phyloP scores from a whole-genome alignment of 2,888 invertebrate species.

The Microctonus brassicae region DNA sequence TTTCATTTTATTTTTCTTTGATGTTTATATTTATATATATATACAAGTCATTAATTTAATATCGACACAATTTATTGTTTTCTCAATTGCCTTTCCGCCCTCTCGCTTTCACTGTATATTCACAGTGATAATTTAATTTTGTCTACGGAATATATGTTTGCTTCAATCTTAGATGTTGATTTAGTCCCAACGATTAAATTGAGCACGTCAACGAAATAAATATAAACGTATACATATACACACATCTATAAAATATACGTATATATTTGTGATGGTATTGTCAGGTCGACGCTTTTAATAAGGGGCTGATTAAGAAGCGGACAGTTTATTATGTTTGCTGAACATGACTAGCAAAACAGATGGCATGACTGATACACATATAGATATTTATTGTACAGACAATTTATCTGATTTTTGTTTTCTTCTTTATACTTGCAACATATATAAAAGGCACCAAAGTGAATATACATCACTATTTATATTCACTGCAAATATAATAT shows the following conservation, averaged over 20 bases:
- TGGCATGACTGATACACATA: background rate
- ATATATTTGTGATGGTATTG: background rate
- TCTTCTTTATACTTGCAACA: conserved; percentile 30
- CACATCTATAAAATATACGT: background rate
- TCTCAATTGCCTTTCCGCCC: background rate
- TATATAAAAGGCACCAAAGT: too few species aligned
- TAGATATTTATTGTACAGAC: background rate
- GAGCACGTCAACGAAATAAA: background rate
- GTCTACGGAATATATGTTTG: background rate
- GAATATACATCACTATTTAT: too few species aligned
- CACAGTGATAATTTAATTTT: background rate
- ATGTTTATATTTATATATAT: background rate
- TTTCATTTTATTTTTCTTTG: background rate
- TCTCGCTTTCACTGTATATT: background rate
- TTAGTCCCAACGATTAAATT: background rate
- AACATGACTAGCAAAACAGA: conserved; percentile 52
- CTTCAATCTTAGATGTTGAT: background rate
- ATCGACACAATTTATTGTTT: background rate
- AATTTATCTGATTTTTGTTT: background rate
- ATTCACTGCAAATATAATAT: too few species aligned
- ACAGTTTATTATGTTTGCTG: conserved; percentile 64
- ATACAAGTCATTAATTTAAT: background rate
- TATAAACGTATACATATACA: background rate
- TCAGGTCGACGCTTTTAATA: conserved; percentile 38
- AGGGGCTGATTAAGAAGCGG: conserved; percentile 64